Evolutionary conservation across 2,888 invertebrate species (phyloP).

Genomic region (Brenthis daphne): DNA sequence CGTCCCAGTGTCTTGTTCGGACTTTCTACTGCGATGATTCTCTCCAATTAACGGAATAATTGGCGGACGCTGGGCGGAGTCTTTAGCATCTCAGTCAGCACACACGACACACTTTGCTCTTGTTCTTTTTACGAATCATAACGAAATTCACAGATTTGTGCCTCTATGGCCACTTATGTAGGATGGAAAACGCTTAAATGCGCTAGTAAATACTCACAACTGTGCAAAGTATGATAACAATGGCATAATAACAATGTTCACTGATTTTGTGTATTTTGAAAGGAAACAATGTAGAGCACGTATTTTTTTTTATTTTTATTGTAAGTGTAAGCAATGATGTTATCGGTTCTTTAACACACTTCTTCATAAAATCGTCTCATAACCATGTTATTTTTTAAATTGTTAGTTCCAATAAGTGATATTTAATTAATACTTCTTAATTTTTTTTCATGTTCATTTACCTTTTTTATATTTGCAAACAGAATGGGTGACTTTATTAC

Average conservation of each 20-base stretch:
- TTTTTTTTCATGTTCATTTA: too few relatives aligned
- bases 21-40: slow-evolving; percentile 79
- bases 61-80: slow-evolving; percentile 55
- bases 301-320: slow-evolving; percentile 13
- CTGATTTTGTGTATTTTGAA: slow-evolving; percentile 13
- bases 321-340: not conserved
- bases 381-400: not conserved
- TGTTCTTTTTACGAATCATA: slow-evolving; percentile 63
- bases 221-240: slow-evolving; percentile 1
- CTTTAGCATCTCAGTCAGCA: slow-evolving; percentile 55
- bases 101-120: slow-evolving; percentile 77
- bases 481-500: too few relatives aligned
- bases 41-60: slow-evolving; percentile 82
- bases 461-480: too few relatives aligned
- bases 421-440: too few relatives aligned
- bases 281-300: slow-evolving; percentile 7
- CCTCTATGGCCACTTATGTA: slow-evolving; percentile 26
- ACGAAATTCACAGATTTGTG: slow-evolving; percentile 44
- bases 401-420: too few relatives aligned
- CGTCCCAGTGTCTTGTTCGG: slow-evolving; percentile 39
- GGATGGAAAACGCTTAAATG: not conserved
- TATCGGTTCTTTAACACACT: not conserved
- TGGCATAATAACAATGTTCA: slow-evolving; percentile 1
- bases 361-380: not conserved
- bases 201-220: too few relatives aligned